Percentiles rank a stretch among this genome's conserved stretches.
Evolutionary conservation across 2,113 vertebrate genomes (phyloP).

Genomic region (Peromyscus californicus): DNA sequence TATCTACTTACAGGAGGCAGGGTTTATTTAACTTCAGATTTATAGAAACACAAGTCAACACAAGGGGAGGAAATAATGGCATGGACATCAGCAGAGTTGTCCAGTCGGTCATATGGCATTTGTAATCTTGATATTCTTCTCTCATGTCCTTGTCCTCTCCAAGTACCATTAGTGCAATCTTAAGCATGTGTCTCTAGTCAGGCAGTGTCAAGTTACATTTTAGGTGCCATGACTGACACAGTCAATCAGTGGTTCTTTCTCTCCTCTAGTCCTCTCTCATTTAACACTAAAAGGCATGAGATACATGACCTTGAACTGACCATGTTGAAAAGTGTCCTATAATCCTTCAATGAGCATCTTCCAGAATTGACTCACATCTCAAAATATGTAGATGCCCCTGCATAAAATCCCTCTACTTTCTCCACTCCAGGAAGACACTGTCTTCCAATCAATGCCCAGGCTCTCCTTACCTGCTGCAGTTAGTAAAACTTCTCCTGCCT

Average conservation of each 20-base stretch:
- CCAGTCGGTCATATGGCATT: neutral
- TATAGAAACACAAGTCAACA: neutral
- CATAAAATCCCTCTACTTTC: neutral
- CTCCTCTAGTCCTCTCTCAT: neutral
- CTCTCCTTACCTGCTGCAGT: neutral
- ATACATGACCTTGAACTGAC: neutral
- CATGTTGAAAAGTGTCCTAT: neutral
- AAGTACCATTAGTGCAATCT: neutral
- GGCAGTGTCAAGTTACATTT: neutral
- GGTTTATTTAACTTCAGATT: neutral
- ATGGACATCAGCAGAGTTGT: neutral
- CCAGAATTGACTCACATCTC: neutral
- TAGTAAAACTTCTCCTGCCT: neutral
- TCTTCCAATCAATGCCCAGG: neutral
- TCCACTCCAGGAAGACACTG: neutral
- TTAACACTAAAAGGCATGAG: neutral
- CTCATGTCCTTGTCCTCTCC: neutral
- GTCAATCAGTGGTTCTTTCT: neutral
- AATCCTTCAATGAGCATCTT: neutral
- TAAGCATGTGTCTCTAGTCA: neutral
- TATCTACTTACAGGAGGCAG: neutral
- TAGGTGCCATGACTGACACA: neutral
- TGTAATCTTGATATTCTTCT: neutral
- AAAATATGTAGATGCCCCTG: neutral
- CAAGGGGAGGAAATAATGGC: neutral